These are phyloP conservation scores for Falcunculus frontatus DNA, from an alignment of 2,113 vertebrate genomes.

Conservation along the genomic window DNA sequence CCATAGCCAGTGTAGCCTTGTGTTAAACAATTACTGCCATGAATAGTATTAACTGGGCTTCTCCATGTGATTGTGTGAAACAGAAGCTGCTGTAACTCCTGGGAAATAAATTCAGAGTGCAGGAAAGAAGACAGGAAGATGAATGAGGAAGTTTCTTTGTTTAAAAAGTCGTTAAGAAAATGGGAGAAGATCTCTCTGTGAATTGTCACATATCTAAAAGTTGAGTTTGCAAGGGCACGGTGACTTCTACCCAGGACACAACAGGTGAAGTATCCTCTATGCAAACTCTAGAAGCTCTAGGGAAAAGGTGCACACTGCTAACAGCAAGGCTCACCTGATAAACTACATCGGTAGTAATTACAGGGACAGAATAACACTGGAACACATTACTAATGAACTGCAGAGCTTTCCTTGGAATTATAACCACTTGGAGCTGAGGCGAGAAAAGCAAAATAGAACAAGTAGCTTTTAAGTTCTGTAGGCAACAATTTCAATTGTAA, in stretches of 20 bases:
- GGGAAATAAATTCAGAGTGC: neutral
- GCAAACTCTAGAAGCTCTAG: neutral
- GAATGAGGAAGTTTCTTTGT: neutral
- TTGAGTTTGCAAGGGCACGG: neutral
- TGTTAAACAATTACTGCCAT: neutral
- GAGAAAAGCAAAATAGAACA: neutral
- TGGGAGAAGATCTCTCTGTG: neutral
- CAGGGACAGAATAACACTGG: neutral
- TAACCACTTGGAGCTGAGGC: neutral
- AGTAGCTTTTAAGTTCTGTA: neutral
- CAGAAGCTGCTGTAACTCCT: neutral
- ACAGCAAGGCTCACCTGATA: neutral
- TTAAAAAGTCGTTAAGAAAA: neutral
- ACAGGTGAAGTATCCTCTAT: neutral
- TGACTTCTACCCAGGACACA: neutral
- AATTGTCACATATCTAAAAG: neutral
- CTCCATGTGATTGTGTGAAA: neutral
- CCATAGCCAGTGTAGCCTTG: fast-evolving
- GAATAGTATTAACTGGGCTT: neutral
- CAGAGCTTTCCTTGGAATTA: neutral
- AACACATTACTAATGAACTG: neutral
- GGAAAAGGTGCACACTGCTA: neutral
- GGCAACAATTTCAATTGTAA: neutral
- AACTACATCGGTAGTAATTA: neutral
- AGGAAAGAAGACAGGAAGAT: neutral